Base-by-base conservation (phyloP, 2,888 invertebrate species). In the Temnothorax unifasciatus region DNA sequence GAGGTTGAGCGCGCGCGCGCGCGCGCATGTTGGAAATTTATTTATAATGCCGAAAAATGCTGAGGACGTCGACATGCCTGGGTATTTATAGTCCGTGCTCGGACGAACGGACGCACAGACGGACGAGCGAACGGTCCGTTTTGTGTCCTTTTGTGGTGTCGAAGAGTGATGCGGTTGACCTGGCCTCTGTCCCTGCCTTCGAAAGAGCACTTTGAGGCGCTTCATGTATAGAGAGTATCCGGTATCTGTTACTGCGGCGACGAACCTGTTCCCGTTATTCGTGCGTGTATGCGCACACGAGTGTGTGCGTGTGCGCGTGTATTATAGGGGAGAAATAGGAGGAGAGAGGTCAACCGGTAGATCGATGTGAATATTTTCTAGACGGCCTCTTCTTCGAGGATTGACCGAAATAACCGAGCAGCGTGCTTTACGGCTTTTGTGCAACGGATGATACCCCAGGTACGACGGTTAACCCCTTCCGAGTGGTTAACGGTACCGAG, bases 301-400 rank as follows among this genome's bases (percentile, higher is more conserved):
- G 3, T 13, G 21, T 69, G 18, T 50, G 34, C 29, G 44, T 44
- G 59, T 11, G 63, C 11, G 34, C 21, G 21, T 73, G 13, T 54
- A 41, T 25, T 38, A 57, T 38, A 13, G 66, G 83, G 59, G 61
- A 75, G 87, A 57, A 64, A 82, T 66, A 64, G 71, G 52, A 52
- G 34, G 57, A 9, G 29, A 77, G 50, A 52, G 84, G 50, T 91
- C 91, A 91, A 85, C 75, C 79, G 82, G 86, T 89, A 90, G 92
- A 92, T 93, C 93, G 93, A 93, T 93, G 92, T 89, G 92, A 92
- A 93, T 93, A 93, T 93, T 93, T 92, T 93, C 90, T 90, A 89
- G 91, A 73, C 88, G 88, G 91, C 85, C 87, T 91, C 86, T 88
- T 88, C 88, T 79, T 83, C 87, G 87, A 91, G 90, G 90, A 92